A percentile compares a stretch with the other conserved stretches of the same genome.
These are phyloP conservation scores for Pipra filicauda DNA, from an alignment of 2,113 vertebrate genomes.

Conservation along the genomic window DNA sequence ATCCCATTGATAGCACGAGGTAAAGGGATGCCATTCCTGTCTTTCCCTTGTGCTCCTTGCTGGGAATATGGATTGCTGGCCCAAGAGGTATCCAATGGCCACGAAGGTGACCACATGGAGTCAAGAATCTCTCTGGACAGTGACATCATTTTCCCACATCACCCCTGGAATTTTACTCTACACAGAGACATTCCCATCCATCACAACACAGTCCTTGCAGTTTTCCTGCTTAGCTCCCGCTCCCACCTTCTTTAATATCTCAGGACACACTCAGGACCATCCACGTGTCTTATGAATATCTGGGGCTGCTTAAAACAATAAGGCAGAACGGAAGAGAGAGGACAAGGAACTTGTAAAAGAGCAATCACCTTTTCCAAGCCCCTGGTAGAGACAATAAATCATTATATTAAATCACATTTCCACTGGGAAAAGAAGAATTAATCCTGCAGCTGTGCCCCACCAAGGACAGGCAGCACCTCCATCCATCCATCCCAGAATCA, in stretches of 20 bases:
- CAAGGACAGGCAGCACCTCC: not conserved
- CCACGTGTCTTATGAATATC: not conserved
- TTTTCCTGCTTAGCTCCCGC: not conserved
- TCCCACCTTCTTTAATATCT: not conserved
- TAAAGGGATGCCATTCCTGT: not conserved
- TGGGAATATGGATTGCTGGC: not conserved
- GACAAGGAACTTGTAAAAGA: not conserved
- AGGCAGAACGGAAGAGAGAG: not conserved
- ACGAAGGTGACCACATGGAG: fast-evolving
- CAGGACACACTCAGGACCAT: not conserved
- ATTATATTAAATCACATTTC: not conserved
- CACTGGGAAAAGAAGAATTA: not conserved
- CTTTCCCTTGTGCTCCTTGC: not conserved
- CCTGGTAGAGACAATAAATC: not conserved
- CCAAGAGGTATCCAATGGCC: fast-evolving
- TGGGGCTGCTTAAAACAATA: not conserved
- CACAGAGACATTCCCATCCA: fast-evolving
- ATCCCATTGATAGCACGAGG: not conserved
- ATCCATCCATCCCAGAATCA: not conserved
- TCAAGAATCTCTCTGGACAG: not conserved
- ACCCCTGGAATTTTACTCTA: not conserved
- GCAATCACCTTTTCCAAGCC: not conserved
- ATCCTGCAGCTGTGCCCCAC: not conserved
- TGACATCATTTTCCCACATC: not conserved
- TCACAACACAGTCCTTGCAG: not conserved